Evolutionary conservation across 2,888 invertebrate genomes (phyloP).

Genomic region (Tridacna gigas): DNA sequence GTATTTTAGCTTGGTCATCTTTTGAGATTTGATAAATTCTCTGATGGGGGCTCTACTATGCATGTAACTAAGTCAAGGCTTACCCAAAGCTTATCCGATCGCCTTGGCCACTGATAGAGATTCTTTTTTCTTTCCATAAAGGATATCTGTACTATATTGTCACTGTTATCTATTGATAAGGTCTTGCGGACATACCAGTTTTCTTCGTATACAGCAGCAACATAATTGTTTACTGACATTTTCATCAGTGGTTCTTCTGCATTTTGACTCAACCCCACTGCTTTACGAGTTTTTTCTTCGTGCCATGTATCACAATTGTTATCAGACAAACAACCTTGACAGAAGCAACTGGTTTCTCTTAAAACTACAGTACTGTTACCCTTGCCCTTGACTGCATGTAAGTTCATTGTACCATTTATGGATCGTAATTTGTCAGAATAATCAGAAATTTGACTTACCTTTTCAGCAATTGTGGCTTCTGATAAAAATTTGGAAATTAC

Average conservation of each 20-base stretch:
- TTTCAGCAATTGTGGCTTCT: too few relatives aligned
- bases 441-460: too few relatives aligned
- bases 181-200: constrained; percentile 32
- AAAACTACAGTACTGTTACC: too few relatives aligned
- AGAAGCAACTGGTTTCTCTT: too few relatives aligned
- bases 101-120: constrained; percentile 31
- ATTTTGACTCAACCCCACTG: not conserved
- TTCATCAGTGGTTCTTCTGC: not conserved
- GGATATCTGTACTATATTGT: constrained; percentile 16
- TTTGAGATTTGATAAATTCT: too few relatives aligned
- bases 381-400: too few relatives aligned
- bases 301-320: not conserved
- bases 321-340: not conserved
- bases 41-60: too few relatives aligned
- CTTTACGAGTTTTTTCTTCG: not conserved
- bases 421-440: too few relatives aligned
- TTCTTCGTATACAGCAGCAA: constrained; percentile 29
- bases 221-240: constrained; percentile 12
- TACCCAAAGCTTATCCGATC: constrained; percentile 21
- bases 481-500: too few relatives aligned
- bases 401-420: too few relatives aligned
- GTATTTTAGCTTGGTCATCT: too few relatives aligned
- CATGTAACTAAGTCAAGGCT: not conserved
- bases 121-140: constrained; percentile 36
- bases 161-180: constrained; percentile 17